These are phyloP conservation scores for Drosophila funebris DNA, from an alignment of 1,140 invertebrate genomes.

Conservation along the genomic window DNA sequence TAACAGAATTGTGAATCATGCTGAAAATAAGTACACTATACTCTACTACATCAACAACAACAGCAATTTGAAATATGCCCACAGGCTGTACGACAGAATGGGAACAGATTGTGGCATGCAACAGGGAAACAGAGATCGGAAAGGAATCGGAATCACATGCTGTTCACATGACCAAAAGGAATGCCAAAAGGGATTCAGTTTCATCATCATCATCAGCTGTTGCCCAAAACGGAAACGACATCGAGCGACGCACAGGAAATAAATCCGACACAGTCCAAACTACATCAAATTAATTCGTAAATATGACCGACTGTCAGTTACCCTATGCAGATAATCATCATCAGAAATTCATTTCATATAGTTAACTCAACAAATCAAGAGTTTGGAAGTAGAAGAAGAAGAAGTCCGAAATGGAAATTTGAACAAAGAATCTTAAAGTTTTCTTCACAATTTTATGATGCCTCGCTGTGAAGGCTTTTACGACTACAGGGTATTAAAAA, in stretches of 20 bases:
- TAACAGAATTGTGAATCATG: slow-evolving; percentile 18
- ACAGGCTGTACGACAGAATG: slow-evolving; percentile 24
- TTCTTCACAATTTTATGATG: too few species aligned
- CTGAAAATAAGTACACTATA: neutral
- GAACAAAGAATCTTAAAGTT: too few species aligned
- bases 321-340: neutral
- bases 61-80: slow-evolving; percentile 1
- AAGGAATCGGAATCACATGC: neutral
- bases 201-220: slow-evolving; percentile 2
- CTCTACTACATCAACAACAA: neutral
- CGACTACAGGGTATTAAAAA: slow-evolving; percentile 12
- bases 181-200: slow-evolving; percentile 10
- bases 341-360: too few species aligned
- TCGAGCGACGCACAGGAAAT: slow-evolving; percentile 2
- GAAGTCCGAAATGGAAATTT: too few species aligned
- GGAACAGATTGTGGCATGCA: slow-evolving; percentile 31
- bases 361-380: too few species aligned
- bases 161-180: neutral
- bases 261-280: slow-evolving; percentile 11
- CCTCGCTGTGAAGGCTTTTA: neutral
- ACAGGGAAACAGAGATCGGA: neutral
- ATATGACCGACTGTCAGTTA: neutral
- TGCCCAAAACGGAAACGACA: slow-evolving; percentile 8
- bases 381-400: too few species aligned
- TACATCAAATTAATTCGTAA: neutral